Evolutionary conservation across 64 coral and sea anemone genomes (phyloP).

Genomic region (Montipora cactus): DNA sequence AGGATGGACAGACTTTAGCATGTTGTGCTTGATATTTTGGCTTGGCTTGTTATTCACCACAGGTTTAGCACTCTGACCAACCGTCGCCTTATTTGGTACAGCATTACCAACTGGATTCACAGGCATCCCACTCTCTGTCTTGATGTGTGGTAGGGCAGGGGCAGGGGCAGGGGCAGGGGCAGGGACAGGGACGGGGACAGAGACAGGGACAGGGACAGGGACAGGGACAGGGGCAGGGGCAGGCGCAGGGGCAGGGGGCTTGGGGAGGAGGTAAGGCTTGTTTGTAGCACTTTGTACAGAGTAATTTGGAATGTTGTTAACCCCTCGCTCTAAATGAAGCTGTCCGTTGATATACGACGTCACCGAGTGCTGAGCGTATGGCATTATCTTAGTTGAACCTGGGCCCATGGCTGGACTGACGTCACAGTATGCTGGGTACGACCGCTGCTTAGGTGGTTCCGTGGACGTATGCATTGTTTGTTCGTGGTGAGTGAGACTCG

Average conservation of each 20-base stretch:
- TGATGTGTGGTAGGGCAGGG: not conserved
- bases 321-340: conserved; percentile 41
- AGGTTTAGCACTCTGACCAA: conserved; percentile 32
- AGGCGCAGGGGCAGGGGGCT: conserved; percentile 8
- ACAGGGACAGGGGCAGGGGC: no score
- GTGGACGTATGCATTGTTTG: conserved; percentile 89
- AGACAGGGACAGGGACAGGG: no score
- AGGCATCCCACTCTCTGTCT: conserved; percentile 14
- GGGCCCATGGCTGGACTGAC: conserved; percentile 90
- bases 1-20: conserved; percentile 20
- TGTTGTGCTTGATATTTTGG: conserved; percentile 66
- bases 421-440: conserved; percentile 99
- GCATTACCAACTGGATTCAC: conserved; percentile 33
- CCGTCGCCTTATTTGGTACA: conserved; percentile 40
- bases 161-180: no score
- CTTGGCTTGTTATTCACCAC: conserved; percentile 60
- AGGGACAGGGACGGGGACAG: no score
- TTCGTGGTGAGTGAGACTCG: conserved; percentile 97
- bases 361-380: conserved; percentile 98
- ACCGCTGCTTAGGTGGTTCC: conserved; percentile 89
- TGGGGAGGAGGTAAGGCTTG: conserved; percentile 88
- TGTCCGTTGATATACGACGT: conserved; percentile 98
- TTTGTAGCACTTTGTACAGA: conserved; percentile 2
- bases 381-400: conserved; percentile 94
- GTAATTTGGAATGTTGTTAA: conserved; percentile 69